phyloP scores from a whole-genome alignment of 2,888 invertebrate genomes.

The Aricia artaxerxes region DNA sequence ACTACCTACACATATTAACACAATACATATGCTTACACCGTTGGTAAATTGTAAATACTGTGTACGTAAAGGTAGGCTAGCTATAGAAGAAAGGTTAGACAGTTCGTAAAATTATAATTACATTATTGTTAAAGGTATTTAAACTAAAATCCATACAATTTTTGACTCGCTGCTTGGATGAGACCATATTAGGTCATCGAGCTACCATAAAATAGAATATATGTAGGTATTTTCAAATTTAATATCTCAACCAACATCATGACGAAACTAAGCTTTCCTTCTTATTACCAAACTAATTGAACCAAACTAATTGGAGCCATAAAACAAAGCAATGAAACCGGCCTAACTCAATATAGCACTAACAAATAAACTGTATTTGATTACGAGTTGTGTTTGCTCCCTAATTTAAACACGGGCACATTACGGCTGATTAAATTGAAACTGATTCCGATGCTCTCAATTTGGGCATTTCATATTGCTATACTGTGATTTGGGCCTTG shows the following conservation, averaged over 20 bases:
- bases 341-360: conserved; percentile 21
- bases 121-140: neutral
- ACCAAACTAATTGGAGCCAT: conserved; percentile 7
- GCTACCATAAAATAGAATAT: too few species aligned
- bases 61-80: neutral
- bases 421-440: conserved; percentile 21
- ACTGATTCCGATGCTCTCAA: conserved; percentile 18
- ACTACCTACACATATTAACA: too few species aligned
- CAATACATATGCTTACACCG: too few species aligned
- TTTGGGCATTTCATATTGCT: neutral
- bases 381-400: conserved; percentile 9
- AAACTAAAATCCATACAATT: neutral
- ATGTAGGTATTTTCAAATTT: neutral
- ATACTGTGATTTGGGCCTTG: neutral
- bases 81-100: neutral
- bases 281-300: conserved; percentile 3
- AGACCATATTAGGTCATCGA: neutral
- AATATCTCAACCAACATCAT: neutral
- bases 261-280: neutral
- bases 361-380: conserved; percentile 1
- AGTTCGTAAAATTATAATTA: neutral
- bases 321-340: conserved; percentile 12
- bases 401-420: conserved; percentile 21
- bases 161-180: neutral
- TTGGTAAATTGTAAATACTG: too few species aligned